Conservation (phyloP, 2,888 invertebrate species). For the Monoplex corrugatus region DNA sequence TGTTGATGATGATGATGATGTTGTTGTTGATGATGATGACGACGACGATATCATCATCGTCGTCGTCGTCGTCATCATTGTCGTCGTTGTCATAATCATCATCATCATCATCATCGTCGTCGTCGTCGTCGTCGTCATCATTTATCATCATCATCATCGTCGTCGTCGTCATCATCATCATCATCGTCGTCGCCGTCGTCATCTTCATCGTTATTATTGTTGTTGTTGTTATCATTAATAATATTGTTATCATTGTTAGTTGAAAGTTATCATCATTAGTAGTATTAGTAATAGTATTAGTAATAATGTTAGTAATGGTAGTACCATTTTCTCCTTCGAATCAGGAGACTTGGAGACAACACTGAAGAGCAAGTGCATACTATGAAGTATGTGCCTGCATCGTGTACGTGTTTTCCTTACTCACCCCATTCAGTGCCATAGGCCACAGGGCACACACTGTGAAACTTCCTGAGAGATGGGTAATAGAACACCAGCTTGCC, state of each 20-base stretch:
- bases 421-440: constrained; percentile 53
- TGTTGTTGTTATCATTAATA: background rate
- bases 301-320: background rate
- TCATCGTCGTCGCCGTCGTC: too few species aligned
- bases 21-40: too few species aligned
- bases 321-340: background rate
- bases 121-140: too few species aligned
- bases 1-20: too few species aligned
- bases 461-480: constrained; percentile 45
- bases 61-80: background rate
- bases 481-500: constrained; percentile 48
- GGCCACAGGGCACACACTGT: constrained; percentile 48
- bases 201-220: too few species aligned
- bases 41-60: too few species aligned
- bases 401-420: too few species aligned
- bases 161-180: background rate
- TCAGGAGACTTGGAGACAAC: too few species aligned
- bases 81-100: background rate
- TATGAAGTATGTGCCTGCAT: too few species aligned
- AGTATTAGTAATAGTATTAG: background rate
- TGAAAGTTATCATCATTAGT: background rate
- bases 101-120: too few species aligned
- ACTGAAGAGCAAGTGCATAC: too few species aligned
- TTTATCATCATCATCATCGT: background rate
- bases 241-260: background rate